Conservation (phyloP, 2,888 invertebrate species). For the Ectropis crepuscularia region DNA sequence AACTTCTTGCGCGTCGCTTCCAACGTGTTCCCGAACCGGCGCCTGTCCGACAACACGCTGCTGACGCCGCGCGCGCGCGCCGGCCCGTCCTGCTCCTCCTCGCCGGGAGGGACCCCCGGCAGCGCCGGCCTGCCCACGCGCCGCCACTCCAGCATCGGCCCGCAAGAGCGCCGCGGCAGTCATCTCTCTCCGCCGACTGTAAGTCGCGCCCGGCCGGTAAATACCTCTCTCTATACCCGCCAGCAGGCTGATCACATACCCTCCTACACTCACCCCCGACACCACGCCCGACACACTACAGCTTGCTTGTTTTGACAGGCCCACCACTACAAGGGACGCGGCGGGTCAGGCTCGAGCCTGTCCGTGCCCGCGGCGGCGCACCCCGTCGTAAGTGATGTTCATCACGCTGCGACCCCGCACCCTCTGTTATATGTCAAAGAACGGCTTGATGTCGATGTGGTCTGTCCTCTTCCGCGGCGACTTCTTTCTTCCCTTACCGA, state of each 20-base stretch:
- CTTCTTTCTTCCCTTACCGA: conserved; percentile 69
- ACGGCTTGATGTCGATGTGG: conserved; percentile 74
- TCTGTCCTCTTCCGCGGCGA: conserved; percentile 70
- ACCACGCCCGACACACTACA: conserved; percentile 51
- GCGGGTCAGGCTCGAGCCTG: conserved; percentile 92
- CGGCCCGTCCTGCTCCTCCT: conserved; percentile 94
- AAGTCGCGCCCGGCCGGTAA: conserved; percentile 68
- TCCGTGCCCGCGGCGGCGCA: conserved; percentile 92
- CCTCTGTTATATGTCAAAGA: conserved; percentile 70
- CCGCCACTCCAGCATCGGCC: conserved; percentile 96
- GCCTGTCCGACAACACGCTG: conserved; percentile 95
- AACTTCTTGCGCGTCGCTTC: conserved; percentile 93
- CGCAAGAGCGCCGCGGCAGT: conserved; percentile 94
- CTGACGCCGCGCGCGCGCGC: conserved; percentile 96
- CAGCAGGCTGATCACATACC: background rate
- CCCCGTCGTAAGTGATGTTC: conserved; percentile 86
- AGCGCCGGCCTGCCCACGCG: conserved; percentile 93
- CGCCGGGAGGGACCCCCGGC: conserved; percentile 89
- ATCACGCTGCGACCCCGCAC: conserved; percentile 65
- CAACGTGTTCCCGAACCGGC: conserved; percentile 92
- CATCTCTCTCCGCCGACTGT: conserved; percentile 95
- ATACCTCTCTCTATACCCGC: background rate
- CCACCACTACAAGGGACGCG: conserved; percentile 87
- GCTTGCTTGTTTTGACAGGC: conserved; percentile 82
- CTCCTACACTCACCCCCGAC: conserved; percentile 35